Base-by-base conservation (phyloP, 2,888 invertebrate species). In the Auanema sp. region DNA sequence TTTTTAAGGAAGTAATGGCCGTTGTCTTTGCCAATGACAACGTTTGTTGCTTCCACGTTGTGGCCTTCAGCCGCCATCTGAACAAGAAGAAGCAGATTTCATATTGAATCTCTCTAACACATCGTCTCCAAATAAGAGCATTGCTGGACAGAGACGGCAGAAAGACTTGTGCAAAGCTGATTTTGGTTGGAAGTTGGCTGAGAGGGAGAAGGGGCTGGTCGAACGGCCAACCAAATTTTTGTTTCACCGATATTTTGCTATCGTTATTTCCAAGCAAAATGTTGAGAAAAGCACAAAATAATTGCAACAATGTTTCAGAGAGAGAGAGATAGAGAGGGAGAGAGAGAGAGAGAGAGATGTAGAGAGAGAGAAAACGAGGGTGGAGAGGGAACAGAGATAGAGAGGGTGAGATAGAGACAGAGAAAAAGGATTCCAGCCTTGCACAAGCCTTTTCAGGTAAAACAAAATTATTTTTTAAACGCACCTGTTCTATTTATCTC, bases 1-100 rank as follows among this genome's bases (percentile, higher is more conserved):
- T 74, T 74, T 44, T 71, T 74, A 42, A 91, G 91, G 90, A 98
- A 98, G 89, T 91, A 93, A 90, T 98, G 98, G 85, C 93, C 93
- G 88, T 91, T 85, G 87, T 85, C 83, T 1, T 71, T 66, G 51
- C 78, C 78, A 60, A 73, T 57, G 44, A 74, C 62, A 66, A 82
- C 60, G 52, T 83, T 66, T 51, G 69, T 79, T 40, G 79, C 80
- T 60, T 82, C 82, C 54, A 82, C 78, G 65, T 83, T 82, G 68
- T 83, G 77, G 51, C 82, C 82, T 61, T 82, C 82, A 49, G 81
- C 77, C 47, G 82, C 77, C 82, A 82, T 82, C 69, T 73, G 60
- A 56, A 67, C 47, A 47, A 47, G 16, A 16, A 18, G 47, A 47
- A 43, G 16, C 33, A 55, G 33, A 41, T 16, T 52, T 23, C 24